Percentiles rank a stretch among this genome's conserved stretches.
Conservation (phyloP, 2,113 vertebrate genomes). For the Nothocercus nigrocapillus region DNA sequence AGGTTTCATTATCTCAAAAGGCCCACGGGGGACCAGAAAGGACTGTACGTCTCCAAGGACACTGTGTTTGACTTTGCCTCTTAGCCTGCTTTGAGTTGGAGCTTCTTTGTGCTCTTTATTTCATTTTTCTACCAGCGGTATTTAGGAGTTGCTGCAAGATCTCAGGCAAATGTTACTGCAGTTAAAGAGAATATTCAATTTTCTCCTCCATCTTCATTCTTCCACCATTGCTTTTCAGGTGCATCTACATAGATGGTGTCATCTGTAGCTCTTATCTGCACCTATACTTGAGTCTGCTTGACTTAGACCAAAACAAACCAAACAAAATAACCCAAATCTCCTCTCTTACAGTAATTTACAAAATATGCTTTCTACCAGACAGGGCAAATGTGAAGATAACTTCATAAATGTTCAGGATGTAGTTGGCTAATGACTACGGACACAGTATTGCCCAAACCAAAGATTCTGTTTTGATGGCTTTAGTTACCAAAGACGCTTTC, state of each 20-base stretch:
- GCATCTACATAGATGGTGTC: conserved; percentile 28
- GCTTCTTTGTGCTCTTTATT: conserved; percentile 18
- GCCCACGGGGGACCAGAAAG: neutral
- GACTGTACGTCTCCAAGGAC: neutral
- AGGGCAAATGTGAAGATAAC: neutral
- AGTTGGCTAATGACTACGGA: neutral
- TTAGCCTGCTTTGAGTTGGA: conserved; percentile 5
- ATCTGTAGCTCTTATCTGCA: conserved; percentile 22
- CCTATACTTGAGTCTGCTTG: neutral
- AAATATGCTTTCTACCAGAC: neutral
- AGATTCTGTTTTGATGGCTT: neutral
- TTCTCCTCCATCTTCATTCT: neutral
- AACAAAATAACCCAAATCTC: neutral
- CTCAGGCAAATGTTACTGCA: neutral
- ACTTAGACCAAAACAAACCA: neutral
- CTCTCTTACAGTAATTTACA: neutral
- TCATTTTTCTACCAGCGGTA: neutral
- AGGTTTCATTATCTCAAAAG: neutral
- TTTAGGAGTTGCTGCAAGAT: neutral
- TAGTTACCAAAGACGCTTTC: neutral
- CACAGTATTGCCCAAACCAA: neutral
- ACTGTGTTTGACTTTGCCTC: neutral
- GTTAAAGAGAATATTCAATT: neutral
- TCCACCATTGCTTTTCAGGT: neutral
- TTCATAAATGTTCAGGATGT: neutral